Base-by-base conservation (phyloP, 2,888 invertebrate genomes). In the Cactoblastis cactorum region DNA sequence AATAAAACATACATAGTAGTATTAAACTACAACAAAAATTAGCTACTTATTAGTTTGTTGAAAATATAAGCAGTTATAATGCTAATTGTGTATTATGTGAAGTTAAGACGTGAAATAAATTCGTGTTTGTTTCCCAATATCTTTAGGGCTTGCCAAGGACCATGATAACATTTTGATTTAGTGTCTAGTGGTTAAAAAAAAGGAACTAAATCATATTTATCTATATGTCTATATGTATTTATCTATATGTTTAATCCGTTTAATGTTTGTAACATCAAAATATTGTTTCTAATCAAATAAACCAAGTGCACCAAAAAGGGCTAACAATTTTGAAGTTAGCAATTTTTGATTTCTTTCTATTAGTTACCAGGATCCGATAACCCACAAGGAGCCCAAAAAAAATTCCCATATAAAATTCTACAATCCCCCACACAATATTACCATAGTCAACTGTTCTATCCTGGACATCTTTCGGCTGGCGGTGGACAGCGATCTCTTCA, bases 391-490 rank as follows among this genome's bases (percentile, higher is more conserved):
- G 15, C 37, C 37, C 17, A 15, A 37, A 9, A 9, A 17, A 37
- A 15, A n/a, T n/a, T 39, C 18, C 46, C 12, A 33, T 19, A n/a
- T n/a, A n/a, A n/a, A n/a, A n/a, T n/a, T n/a, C n/a, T 34, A 41
- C 3, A 17, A 38, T 43, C 33, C 38, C 54, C 53, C 61, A 61
- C 60, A 62, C 55, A 52, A 59, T 51, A 38, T 94, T 95, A 96
- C 96, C 95, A 95, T 91, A 80, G 94, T 92, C 83, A 95, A 91
- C 87, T 95, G 93, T 75, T 94, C 93, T 90, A 95, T 95, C 90
- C 94, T 91, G 90, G 95, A 95, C 91, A 95, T 94, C 91, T 93
- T 92, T 79, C 95, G 92, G 82, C 95, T 93, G 84, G 93, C 92
- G 74, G 91, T 91, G 67, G 95, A 94, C 65, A 95, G 91, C 71